Base-by-base conservation (phyloP, 2,888 invertebrate species). In the Meteorus colon region DNA sequence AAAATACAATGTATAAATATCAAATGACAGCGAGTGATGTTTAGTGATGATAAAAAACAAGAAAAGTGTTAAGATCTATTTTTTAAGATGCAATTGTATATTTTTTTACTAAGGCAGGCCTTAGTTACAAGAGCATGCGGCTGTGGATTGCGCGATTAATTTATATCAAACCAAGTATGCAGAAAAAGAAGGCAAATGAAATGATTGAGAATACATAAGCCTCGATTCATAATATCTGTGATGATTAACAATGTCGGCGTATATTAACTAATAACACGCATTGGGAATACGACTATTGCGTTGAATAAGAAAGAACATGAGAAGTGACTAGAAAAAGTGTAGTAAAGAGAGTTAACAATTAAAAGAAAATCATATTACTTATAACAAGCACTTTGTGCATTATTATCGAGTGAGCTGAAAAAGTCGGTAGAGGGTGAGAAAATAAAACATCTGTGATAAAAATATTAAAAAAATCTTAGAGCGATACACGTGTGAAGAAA, bases 391-490 rank as follows among this genome's bases (percentile, higher is more conserved):
- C 59, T 68, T 73, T 34, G 60, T 72, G 72, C 37, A 67, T 59
- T 75, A 74, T 70, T 75, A 75, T 70, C 80, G 81, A 77, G 80
- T 75, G 77, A 77, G 81, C 75, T 74, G 41, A 62, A 55, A 48
- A 41, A 19, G 75, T 51, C 51, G 68, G 31, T 62, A 65, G 63
- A 74, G 73, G 66, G 72, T 68, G 73, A 85, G 87, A 87, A 88
- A 89, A 89, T 88, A 86, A 89, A 90, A 90, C 90, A 90, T 90
- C 90, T 90, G 90, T 90, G 90, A 90, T 90, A 90, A 82, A 82
- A 55, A 62, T 77, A 79, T 77, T 74, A 75, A 72, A 74, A 27
- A 82, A 80, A 81, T 78, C 78, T 86, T 85, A 82, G 82, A 79
- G 75, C 76, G 78, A 85, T 80, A 75, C 79, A 79, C 80, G 80